These are phyloP conservation scores for Stenopsyche tienmushanensis DNA, from an alignment of 1,140 invertebrate genomes.

Conservation along the genomic window DNA sequence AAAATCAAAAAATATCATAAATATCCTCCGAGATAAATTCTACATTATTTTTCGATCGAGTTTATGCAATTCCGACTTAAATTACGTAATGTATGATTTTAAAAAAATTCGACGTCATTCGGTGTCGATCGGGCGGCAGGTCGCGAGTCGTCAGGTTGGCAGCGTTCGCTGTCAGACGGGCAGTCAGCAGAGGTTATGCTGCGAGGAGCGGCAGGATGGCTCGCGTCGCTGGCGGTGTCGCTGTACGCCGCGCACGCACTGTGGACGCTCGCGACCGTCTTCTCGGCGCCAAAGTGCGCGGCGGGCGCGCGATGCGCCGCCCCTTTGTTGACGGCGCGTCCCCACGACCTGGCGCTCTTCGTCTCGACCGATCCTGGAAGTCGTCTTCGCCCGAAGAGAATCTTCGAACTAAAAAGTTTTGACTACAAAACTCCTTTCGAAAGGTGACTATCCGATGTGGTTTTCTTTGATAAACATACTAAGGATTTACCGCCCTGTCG, in stretches of 20 bases:
- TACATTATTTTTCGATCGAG: too few relatives aligned
- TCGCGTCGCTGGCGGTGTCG: not conserved
- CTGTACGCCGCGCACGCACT: slow-evolving; percentile 3
- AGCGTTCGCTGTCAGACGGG: too few relatives aligned
- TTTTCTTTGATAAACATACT: too few relatives aligned
- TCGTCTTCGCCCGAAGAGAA: not conserved
- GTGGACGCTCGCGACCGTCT: slow-evolving; percentile 1
- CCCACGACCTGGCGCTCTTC: slow-evolving; percentile 18
- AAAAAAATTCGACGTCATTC: too few relatives aligned
- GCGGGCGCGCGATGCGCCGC: not conserved
- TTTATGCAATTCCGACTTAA: too few relatives aligned
- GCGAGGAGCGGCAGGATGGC: not conserved
- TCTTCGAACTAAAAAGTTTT: slow-evolving; percentile 6
- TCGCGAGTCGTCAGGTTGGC: too few relatives aligned
- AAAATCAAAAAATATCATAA: too few relatives aligned
- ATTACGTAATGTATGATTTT: too few relatives aligned
- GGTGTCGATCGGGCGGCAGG: too few relatives aligned
- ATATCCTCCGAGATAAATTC: too few relatives aligned
- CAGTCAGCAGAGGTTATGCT: too few relatives aligned
- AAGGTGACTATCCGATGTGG: not conserved
- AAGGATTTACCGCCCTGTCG: not conserved
- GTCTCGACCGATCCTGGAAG: not conserved
- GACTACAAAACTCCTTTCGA: not conserved
- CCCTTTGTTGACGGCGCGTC: not conserved
- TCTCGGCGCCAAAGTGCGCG: not conserved